A percentile compares a stretch with the other conserved stretches of the same genome.
These are phyloP conservation scores for Thysanoteuthis rhombus DNA, from an alignment of 2,888 invertebrate species.

Conservation along the genomic window DNA sequence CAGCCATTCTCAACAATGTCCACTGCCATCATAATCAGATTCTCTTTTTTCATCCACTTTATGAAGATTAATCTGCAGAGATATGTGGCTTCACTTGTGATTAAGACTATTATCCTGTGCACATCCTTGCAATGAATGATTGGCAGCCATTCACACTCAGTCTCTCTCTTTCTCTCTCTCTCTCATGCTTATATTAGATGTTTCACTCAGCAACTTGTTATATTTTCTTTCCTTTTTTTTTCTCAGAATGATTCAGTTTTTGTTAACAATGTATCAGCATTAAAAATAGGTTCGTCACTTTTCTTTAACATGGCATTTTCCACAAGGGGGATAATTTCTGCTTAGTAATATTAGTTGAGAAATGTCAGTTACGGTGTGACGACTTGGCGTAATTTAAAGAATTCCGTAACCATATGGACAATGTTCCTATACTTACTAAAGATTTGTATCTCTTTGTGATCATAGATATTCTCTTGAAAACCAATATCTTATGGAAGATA, in stretches of 20 bases:
- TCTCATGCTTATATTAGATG: too few relatives aligned
- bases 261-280: background rate
- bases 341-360: too few relatives aligned
- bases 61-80: constrained; percentile 12
- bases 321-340: too few relatives aligned
- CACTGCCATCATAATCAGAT: background rate
- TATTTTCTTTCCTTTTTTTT: background rate
- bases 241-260: background rate
- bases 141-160: background rate
- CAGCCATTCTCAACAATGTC: background rate
- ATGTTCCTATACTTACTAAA: too few relatives aligned
- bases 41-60: background rate
- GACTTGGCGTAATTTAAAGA: too few relatives aligned
- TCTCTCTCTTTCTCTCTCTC: background rate
- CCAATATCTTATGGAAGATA: too few relatives aligned
- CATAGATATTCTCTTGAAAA: too few relatives aligned
- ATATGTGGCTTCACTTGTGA: background rate
- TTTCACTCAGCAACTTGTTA: background rate
- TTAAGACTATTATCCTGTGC: background rate
- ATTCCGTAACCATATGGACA: too few relatives aligned
- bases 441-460: too few relatives aligned
- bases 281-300: background rate
- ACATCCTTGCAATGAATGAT: background rate
- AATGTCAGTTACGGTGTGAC: too few relatives aligned
- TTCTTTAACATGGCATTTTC: background rate